Evolutionary conservation across 2,113 vertebrate species (phyloP), one percentile per base, ranked within the genome.

Genomic region (Pleuronectes platessa): DNA sequence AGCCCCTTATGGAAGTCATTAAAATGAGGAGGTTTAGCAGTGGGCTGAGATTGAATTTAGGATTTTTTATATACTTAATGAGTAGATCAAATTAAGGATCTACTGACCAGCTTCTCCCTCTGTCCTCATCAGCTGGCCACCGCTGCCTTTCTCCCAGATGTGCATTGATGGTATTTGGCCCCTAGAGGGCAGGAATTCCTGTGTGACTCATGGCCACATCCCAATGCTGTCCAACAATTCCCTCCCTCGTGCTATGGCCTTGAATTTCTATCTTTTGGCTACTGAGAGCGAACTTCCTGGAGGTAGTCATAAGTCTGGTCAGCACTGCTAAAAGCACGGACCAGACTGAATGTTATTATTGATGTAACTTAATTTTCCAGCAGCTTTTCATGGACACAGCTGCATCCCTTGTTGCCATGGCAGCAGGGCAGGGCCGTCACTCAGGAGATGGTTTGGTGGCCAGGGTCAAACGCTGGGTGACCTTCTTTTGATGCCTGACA

Each of bases 151-250:
- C 83, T 87, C 74, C 80, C 81, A 82, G 61, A 85, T 70, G 83
- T 88, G 78, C 76, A 82, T 83, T 71, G 71, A 74, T 47, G 26
- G 56, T 61, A 47, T 86, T 79, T 61, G 74, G 42, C 86, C 86
- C 74, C 71, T 84, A 86, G 88, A 84, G 87, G 85, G 87, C 85
- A 83, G 73, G 59, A 47, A 71, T 78, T 76, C 31, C 64, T 49
- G 65, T 77, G 23, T 60, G 23, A 60, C 54, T n/a, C 66, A 51
- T 60, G 75, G 37, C 66, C 47, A 55, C 62, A 0, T 81, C 64
- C 47, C 62, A 53, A 10, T 15, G 3, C 68, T 14, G 17, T 26
- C 76, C 40, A 35, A 12, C 72, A 61, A 21, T 75, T 55, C 72
- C 62, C 59, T 69, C 45, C 55, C 70, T 59, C 64, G 7, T 82